Conservation (phyloP, 2,888 invertebrate species). For the Lasioglossum morio region DNA sequence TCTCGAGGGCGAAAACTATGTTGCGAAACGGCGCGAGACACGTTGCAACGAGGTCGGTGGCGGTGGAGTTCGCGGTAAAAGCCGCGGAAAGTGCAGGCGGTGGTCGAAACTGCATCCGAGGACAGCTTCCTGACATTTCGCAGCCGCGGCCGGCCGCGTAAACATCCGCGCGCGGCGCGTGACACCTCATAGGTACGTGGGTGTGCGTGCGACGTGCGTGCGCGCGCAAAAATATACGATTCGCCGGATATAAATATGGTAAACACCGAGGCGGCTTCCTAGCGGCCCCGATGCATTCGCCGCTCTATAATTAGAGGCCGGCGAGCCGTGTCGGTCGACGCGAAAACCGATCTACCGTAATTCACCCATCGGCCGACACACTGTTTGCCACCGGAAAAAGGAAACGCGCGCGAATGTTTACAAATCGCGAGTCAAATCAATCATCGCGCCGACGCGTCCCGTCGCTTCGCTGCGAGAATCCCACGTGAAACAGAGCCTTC, state of each 20-base stretch:
- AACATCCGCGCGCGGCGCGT: conserved; percentile 61
- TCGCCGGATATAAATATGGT: conserved; percentile 46
- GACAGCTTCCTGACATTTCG: conserved; percentile 62
- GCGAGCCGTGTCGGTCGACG: not conserved
- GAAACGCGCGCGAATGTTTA: conserved; percentile 9
- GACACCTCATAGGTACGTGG: conserved; percentile 50
- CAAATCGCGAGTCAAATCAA: not conserved
- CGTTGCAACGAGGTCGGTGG: conserved; percentile 17
- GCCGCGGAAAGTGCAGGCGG: conserved; percentile 41
- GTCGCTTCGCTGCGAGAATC: not conserved
- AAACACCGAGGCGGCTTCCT: conserved; percentile 6
- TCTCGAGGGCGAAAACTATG: not conserved
- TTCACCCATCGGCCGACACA: conserved; percentile 1
- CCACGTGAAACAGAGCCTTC: not conserved
- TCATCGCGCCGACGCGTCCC: not conserved
- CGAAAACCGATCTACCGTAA: not conserved
- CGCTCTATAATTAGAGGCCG: conserved; percentile 43
- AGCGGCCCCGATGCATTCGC: not conserved
- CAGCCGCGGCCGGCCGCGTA: conserved; percentile 58
- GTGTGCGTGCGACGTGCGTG: not conserved
- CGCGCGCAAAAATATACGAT: conserved; percentile 50
- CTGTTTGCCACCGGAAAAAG: conserved; percentile 5
- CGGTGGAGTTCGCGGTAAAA: conserved; percentile 31
- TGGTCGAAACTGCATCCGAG: conserved; percentile 36
- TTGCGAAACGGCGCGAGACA: conserved; percentile 8